Percentiles rank a stretch among this genome's conserved stretches.
Evolutionary conservation across 92 coral and sea anemone species (phyloP).

Genomic region (Parazoanthus swiftii): DNA sequence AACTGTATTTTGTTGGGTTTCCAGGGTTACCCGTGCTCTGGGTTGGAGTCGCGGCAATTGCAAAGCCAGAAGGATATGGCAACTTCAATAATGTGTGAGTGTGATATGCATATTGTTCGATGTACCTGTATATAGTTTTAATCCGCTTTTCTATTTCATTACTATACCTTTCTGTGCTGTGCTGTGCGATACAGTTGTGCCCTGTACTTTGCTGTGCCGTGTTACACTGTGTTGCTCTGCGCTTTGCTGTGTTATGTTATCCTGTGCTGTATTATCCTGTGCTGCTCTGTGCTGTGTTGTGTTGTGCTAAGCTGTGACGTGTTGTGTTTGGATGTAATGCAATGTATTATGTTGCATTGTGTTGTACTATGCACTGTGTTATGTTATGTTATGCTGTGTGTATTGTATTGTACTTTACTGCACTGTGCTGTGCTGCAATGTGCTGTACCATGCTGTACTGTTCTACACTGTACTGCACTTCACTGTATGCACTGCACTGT

Average conservation of each 20-base stretch:
- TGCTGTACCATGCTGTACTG: not conserved
- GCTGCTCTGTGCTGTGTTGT: not conserved
- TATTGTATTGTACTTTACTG: not conserved
- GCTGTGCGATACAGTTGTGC: not conserved
- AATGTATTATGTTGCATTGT: not conserved
- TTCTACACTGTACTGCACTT: too few relatives aligned
- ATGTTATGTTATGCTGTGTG: not conserved
- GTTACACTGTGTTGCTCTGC: too few relatives aligned
- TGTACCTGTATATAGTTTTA: not conserved
- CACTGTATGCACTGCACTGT: too few relatives aligned
- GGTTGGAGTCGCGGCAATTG: constrained; percentile 42
- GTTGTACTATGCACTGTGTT: not conserved
- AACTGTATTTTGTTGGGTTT: not conserved
- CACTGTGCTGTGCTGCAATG: not conserved
- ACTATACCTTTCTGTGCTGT: not conserved
- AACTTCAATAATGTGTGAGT: constrained; percentile 34
- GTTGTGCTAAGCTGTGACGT: not conserved
- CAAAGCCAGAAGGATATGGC: constrained; percentile 29
- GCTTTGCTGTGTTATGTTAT: constrained; percentile 5
- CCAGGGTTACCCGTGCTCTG: constrained; percentile 27
- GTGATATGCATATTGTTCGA: not conserved
- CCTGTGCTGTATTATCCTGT: not conserved
- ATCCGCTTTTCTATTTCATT: too few relatives aligned
- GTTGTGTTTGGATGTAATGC: not conserved
- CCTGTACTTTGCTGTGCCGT: too few relatives aligned